phyloP scores from a whole-genome alignment of 2,113 vertebrate genomes.

The Marmota flaviventris region DNA sequence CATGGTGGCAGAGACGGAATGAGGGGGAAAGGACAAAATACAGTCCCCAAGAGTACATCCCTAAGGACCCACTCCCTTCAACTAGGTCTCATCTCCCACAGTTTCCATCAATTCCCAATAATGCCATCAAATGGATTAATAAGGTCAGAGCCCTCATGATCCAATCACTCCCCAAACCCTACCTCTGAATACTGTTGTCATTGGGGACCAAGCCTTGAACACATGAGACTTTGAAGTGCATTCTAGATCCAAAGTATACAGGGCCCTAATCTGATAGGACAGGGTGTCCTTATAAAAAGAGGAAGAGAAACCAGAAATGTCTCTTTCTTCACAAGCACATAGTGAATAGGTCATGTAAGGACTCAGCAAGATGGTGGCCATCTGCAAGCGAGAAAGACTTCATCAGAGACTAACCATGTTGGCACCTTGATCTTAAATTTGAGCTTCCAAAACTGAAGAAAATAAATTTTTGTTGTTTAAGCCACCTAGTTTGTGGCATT shows the following conservation, averaged over 20 bases:
- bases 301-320: conserved; percentile 13
- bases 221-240: not conserved
- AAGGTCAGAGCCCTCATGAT: not conserved
- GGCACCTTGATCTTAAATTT: not conserved
- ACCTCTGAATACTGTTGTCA: not conserved
- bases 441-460: not conserved
- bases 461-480: not conserved
- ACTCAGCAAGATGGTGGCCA: not conserved
- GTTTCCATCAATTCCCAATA: not conserved
- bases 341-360: not conserved
- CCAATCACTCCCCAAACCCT: not conserved
- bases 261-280: not conserved
- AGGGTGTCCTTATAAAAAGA: not conserved
- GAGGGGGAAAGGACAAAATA: not conserved
- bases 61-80: not conserved
- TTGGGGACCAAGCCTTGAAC: not conserved
- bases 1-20: not conserved
- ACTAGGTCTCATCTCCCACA: not conserved
- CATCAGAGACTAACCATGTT: not conserved
- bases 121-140: not conserved
- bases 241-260: not conserved
- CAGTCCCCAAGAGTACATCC: not conserved
- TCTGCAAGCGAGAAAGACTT: conserved; percentile 11
- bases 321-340: not conserved
- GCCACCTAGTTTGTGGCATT: not conserved